Evolutionary conservation across 2,797 vertebrate genomes (phyloP).

Genomic region (Pangasius larnaudii): DNA sequence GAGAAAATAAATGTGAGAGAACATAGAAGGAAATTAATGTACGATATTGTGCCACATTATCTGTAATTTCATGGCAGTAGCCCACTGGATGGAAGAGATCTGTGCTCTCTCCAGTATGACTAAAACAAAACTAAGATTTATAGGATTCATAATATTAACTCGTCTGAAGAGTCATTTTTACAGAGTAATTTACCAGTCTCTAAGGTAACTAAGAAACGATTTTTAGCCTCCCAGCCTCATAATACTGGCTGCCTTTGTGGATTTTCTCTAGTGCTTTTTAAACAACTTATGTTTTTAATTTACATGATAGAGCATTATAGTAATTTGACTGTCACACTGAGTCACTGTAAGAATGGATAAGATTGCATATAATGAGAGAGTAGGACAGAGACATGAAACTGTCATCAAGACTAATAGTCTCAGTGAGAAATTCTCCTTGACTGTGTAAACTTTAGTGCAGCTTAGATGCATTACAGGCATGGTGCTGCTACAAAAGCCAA

Average conservation of each 20-base stretch:
- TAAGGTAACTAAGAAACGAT: background rate
- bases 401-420: background rate
- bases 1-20: background rate
- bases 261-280: background rate
- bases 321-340: background rate
- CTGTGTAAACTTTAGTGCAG: conserved; percentile 1
- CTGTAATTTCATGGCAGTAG: background rate
- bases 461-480: conserved; percentile 16
- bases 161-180: background rate
- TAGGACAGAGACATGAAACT: conserved; percentile 9
- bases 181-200: background rate
- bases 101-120: background rate
- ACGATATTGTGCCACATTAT: background rate
- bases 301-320: background rate
- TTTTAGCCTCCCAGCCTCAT: background rate
- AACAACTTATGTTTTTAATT: background rate
- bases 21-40: background rate
- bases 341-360: background rate
- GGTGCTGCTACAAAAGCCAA: conserved; percentile 25
- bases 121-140: background rate
- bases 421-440: conserved; percentile 14
- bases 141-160: background rate
- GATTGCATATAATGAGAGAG: conserved; percentile 8
- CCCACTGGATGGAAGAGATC: background rate
- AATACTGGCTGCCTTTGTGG: background rate